Conservation (phyloP, 2,797 vertebrate species). For the Amazona ochrocephala region DNA sequence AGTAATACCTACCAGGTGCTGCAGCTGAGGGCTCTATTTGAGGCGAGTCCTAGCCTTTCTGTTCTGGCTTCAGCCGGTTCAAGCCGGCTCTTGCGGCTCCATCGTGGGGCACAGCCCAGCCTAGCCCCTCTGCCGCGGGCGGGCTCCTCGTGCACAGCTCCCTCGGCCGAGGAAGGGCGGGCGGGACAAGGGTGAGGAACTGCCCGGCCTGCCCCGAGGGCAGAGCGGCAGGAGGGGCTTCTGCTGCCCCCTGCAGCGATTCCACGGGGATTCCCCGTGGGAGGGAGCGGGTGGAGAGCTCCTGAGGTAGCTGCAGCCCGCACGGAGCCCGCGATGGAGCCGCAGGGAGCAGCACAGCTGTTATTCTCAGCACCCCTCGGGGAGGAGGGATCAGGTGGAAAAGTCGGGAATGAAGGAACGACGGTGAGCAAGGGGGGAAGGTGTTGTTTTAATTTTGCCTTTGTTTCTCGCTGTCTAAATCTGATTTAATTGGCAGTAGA, state of each 20-base stretch:
- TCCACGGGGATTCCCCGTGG: fast-evolving
- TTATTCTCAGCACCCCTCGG: fast-evolving
- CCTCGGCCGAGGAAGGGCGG: neutral
- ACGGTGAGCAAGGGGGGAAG: fast-evolving
- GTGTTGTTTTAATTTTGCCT: neutral
- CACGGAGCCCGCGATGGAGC: fast-evolving
- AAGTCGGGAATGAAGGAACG: fast-evolving
- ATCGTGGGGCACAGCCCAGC: fast-evolving
- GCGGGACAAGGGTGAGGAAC: fast-evolving
- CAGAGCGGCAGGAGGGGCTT: neutral
- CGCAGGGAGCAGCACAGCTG: fast-evolving
- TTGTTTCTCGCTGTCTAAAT: neutral
- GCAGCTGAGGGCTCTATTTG: fast-evolving
- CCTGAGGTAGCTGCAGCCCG: neutral
- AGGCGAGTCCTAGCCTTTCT: fast-evolving
- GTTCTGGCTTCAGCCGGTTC: fast-evolving
- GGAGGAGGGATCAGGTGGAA: fast-evolving
- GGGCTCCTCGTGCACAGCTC: fast-evolving
- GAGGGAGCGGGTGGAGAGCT: fast-evolving
- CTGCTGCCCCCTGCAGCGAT: no score
- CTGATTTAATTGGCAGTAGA: neutral
- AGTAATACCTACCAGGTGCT: neutral
- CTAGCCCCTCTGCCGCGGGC: fast-evolving
- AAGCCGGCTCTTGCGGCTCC: fast-evolving
- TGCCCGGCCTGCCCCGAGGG: fast-evolving